Percentiles rank a stretch among this genome's conserved stretches.
phyloP scores from a whole-genome alignment of 2,797 vertebrate species.

The Varecia variegata region DNA sequence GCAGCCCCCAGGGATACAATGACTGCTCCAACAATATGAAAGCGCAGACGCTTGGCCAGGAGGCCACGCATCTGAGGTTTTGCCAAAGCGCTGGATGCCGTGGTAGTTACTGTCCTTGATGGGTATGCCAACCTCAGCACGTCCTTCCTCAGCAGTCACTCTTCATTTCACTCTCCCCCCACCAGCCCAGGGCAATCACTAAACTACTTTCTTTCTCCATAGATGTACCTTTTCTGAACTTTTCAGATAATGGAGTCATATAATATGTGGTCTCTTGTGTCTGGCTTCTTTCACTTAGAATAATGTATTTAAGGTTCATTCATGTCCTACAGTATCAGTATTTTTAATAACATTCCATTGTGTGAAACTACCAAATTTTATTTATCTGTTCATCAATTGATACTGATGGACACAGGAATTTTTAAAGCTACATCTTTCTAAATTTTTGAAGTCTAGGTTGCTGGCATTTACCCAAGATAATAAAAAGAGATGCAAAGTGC shows the following conservation, averaged over 20 bases:
- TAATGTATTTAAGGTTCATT: background rate
- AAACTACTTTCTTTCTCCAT: background rate
- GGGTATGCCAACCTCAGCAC: too few relatives aligned
- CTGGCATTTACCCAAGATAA: background rate
- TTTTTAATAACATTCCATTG: background rate
- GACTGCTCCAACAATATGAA: too few relatives aligned
- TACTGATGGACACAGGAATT: background rate
- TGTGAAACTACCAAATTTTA: background rate
- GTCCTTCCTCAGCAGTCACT: too few relatives aligned
- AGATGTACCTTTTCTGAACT: background rate
- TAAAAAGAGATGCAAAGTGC: background rate
- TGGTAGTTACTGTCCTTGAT: too few relatives aligned
- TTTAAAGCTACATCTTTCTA: constrained; percentile 7
- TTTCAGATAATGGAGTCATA: background rate
- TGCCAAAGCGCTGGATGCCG: too few relatives aligned
- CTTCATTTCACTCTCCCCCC: rapidly evolving
- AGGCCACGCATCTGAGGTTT: too few relatives aligned
- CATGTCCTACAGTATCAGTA: background rate
- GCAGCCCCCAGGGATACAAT: too few relatives aligned
- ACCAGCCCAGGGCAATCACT: background rate
- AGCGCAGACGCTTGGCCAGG: too few relatives aligned
- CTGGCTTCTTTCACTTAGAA: background rate
- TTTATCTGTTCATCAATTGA: background rate
- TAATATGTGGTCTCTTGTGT: background rate
- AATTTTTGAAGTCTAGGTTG: background rate